A percentile compares a stretch with the other conserved stretches of the same genome.
Evolutionary conservation across 1,140 invertebrate genomes (phyloP).

Genomic region (Wiebesia pumilae): DNA sequence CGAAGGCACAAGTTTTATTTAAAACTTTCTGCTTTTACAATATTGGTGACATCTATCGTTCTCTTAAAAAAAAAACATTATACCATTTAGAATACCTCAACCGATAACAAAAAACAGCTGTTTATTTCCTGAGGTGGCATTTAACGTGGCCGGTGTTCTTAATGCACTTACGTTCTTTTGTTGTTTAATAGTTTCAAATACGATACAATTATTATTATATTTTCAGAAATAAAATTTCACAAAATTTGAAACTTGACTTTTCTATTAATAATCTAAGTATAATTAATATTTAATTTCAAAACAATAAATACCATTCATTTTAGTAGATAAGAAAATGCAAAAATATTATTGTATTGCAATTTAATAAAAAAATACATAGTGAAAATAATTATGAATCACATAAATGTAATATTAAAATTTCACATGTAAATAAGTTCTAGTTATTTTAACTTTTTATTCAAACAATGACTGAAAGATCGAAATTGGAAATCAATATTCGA

Average conservation of each 20-base stretch:
- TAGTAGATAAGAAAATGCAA: not conserved
- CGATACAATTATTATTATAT: not conserved
- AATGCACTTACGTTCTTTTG: not conserved
- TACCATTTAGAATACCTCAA: not conserved
- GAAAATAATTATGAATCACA: not conserved
- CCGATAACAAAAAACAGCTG: constrained; percentile 16
- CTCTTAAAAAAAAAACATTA: not conserved
- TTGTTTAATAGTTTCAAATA: not conserved
- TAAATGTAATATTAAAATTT: not conserved
- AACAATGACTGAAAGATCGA: constrained; percentile 69
- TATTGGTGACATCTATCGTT: not conserved
- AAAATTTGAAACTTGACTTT: not conserved
- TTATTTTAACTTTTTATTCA: not conserved
- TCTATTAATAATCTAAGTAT: not conserved
- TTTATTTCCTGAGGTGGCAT: not conserved
- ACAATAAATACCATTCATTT: not conserved
- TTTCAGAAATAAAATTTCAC: not conserved
- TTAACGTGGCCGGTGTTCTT: not conserved
- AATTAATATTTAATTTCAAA: not conserved
- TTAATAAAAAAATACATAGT: not conserved
- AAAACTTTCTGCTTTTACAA: not conserved
- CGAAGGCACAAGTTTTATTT: not conserved
- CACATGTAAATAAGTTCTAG: no score
- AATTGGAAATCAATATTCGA: constrained; percentile 83
- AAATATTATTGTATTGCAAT: not conserved